A percentile compares a stretch with the other conserved stretches of the same genome.
Evolutionary conservation across 2,797 vertebrate species (phyloP).

Genomic region (Malacoraja senta): DNA sequence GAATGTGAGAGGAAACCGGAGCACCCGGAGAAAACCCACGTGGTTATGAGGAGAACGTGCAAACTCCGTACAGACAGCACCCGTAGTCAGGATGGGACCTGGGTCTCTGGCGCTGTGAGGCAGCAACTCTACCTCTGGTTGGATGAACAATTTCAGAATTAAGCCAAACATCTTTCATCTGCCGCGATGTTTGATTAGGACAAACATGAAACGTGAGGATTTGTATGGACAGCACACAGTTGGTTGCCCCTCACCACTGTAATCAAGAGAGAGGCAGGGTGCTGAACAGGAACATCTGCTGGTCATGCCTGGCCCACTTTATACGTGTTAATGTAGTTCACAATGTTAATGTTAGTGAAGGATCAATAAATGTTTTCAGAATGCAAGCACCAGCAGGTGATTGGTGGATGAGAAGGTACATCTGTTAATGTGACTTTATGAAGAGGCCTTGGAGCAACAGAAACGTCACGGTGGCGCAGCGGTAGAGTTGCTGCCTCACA

Average conservation of each 20-base stretch:
- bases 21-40: too few species aligned
- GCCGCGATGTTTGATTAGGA: slow-evolving; percentile 11
- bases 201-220: neutral
- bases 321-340: neutral
- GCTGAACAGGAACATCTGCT: neutral
- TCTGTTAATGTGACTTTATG: neutral
- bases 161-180: slow-evolving; percentile 18
- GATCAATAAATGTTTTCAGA: neutral
- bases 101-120: too few species aligned
- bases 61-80: too few species aligned
- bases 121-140: too few species aligned
- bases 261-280: neutral
- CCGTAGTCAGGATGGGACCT: too few species aligned
- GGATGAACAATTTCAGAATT: neutral
- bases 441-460: neutral
- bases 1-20: too few species aligned
- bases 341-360: slow-evolving; percentile 17
- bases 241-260: neutral
- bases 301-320: neutral
- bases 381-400: neutral
- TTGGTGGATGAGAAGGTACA: neutral
- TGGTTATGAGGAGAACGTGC: too few species aligned
- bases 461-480: too few species aligned
- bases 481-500: too few species aligned
- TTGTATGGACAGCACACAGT: neutral